Percentiles rank a stretch among this genome's conserved stretches.
Conservation (phyloP, 2,113 vertebrate species). For the Myxocyprinus asiaticus region DNA sequence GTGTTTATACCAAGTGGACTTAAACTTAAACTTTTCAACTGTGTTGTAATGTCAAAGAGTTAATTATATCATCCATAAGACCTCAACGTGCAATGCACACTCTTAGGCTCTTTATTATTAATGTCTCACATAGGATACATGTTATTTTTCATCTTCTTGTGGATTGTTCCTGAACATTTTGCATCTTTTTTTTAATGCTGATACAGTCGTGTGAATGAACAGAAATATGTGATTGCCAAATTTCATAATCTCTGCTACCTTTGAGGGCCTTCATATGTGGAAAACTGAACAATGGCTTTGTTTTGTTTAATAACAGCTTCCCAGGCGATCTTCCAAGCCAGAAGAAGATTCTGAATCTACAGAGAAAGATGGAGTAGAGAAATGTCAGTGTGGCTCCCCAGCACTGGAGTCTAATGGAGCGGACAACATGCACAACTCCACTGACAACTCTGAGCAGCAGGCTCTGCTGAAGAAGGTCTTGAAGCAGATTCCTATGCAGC, state of each 20-base stretch:
- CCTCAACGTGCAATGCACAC: no score
- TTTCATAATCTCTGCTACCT: slow-evolving; percentile 14
- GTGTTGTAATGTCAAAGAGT: no score
- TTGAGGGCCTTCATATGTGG: slow-evolving; percentile 3
- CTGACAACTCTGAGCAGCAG: slow-evolving; percentile 47
- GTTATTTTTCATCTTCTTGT: not conserved
- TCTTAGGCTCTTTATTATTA: not conserved
- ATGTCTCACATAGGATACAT: not conserved
- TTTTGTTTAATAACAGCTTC: slow-evolving; percentile 33
- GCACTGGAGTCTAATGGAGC: slow-evolving; percentile 30
- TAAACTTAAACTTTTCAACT: not conserved
- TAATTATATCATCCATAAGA: no score
- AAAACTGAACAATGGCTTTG: slow-evolving; percentile 5
- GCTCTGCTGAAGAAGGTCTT: no score
- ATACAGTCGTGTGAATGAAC: not conserved
- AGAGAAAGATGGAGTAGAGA: slow-evolving; percentile 25
- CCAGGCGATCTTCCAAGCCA: not conserved
- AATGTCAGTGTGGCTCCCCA: not conserved
- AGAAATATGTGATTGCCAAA: not conserved
- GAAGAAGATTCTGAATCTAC: slow-evolving; percentile 4
- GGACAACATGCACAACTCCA: slow-evolving; percentile 40
- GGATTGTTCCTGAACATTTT: not conserved
- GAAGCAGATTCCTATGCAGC: no score
- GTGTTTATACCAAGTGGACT: not conserved
- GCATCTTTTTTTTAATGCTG: not conserved